Conservation (phyloP, 2,888 invertebrate genomes). For the Timema podura region DNA sequence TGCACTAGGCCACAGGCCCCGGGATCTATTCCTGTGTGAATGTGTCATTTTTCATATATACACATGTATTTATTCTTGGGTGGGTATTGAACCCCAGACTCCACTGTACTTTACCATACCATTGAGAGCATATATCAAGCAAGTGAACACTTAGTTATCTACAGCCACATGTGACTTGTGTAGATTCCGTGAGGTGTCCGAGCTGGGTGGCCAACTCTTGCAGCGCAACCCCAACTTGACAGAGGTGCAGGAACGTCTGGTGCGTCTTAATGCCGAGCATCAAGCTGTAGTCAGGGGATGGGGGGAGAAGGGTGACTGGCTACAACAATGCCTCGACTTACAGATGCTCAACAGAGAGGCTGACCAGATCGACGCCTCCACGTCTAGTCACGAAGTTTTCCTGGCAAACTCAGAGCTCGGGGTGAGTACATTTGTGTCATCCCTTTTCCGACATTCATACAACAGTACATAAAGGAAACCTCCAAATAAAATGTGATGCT, state of each 20-base stretch:
- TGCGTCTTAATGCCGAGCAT: slow-evolving; percentile 68
- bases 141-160: too few species aligned
- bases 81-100: too few species aligned
- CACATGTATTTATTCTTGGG: too few species aligned
- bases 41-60: too few species aligned
- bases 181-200: slow-evolving; percentile 75
- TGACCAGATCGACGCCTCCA: slow-evolving; percentile 93
- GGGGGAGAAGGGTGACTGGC: slow-evolving; percentile 78
- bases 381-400: slow-evolving; percentile 90
- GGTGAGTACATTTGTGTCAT: slow-evolving; percentile 49
- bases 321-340: slow-evolving; percentile 83
- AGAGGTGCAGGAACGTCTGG: slow-evolving; percentile 73
- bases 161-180: neutral
- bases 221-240: slow-evolving; percentile 67
- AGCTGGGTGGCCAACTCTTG: slow-evolving; percentile 63
- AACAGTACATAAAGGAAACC: neutral
- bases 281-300: slow-evolving; percentile 74
- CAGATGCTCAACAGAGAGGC: slow-evolving; percentile 94
- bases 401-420: slow-evolving; percentile 85
- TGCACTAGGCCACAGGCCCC: too few species aligned
- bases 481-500: too few species aligned
- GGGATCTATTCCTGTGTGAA: too few species aligned
- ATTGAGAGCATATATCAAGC: too few species aligned
- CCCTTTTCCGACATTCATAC: neutral
- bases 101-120: too few species aligned